These are phyloP conservation scores for human DNA, from an alignment of 2,113 vertebrate genomes.

Conservation along the genomic window GRCh38 chr12:26248001-26248500, in stretches of 20 bases:
- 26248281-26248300: too few relatives aligned
- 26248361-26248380: not conserved
- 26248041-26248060: not conserved
- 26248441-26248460: conserved; percentile 13
- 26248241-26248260: not conserved
- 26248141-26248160: not conserved
- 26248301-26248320: not conserved
- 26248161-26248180: not conserved
- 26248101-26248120: not conserved
- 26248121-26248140: not conserved
- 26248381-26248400: not conserved
- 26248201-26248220: not conserved
- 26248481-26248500: not conserved
- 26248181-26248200: not conserved
- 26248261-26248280: too few relatives aligned
- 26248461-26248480: not conserved
- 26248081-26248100: not conserved
- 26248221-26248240: not conserved
- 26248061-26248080: not conserved
- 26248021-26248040: not conserved
- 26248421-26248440: not conserved
- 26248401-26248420: not conserved
- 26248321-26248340: conserved; percentile 11
- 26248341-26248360: not conserved
- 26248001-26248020: conserved; percentile 11